A percentile compares a stretch with the other conserved stretches of the same genome.
Evolutionary conservation across 2,113 vertebrate genomes (phyloP).

Genomic region (Apaloderma vittatum): DNA sequence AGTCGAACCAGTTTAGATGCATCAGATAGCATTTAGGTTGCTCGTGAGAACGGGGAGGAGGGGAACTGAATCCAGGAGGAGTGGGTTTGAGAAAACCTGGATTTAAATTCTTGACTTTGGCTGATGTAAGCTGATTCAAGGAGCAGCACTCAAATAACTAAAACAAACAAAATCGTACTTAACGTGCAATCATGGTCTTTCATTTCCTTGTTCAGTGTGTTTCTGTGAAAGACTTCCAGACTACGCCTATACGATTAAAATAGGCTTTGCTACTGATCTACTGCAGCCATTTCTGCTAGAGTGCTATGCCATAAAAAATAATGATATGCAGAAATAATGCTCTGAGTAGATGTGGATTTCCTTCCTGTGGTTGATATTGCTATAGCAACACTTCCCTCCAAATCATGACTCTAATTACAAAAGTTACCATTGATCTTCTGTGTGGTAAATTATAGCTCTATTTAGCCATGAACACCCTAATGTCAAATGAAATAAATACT

Average conservation of each 20-base stretch:
- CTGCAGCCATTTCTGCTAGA: background rate
- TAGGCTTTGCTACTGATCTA: background rate
- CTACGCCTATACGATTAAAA: background rate
- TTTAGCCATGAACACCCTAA: background rate
- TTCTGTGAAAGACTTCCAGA: background rate
- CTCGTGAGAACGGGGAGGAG: background rate
- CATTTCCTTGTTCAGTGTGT: background rate
- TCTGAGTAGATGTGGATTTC: conserved; percentile 15
- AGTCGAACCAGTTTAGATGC: background rate
- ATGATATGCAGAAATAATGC: background rate
- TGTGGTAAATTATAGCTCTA: background rate
- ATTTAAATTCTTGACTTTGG: background rate
- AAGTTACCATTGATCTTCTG: background rate
- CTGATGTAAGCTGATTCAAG: background rate
- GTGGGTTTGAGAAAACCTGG: background rate
- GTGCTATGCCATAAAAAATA: background rate
- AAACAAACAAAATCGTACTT: background rate
- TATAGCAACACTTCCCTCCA: conserved; percentile 25
- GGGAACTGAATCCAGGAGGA: background rate
- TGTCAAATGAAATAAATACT: background rate
- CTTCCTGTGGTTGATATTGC: conserved; percentile 6
- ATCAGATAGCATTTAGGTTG: background rate
- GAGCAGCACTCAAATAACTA: background rate
- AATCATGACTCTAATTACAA: background rate
- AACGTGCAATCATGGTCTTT: background rate